Conservation (phyloP, 2,888 invertebrate genomes). For the Scaeva pyrastri region DNA sequence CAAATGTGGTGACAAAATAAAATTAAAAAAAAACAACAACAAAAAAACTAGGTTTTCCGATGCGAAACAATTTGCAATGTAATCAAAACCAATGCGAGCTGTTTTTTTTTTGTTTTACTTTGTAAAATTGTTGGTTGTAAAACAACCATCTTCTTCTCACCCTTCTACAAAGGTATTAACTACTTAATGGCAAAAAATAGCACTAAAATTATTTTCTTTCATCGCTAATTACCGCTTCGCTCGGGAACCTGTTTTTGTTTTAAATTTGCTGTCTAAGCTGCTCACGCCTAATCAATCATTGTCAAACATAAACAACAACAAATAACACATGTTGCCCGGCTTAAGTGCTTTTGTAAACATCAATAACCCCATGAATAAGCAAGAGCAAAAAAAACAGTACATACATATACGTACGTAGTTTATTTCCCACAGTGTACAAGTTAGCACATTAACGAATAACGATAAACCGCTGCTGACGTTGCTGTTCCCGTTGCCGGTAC, state of each 20-base stretch:
- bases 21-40: not conserved
- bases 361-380: slow-evolving; percentile 45
- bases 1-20: not conserved
- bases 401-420: too few relatives aligned
- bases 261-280: slow-evolving; percentile 14
- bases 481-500: not conserved
- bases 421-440: slow-evolving; percentile 48
- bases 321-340: slow-evolving; percentile 60
- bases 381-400: slow-evolving; percentile 22
- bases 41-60: not conserved
- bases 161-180: not conserved
- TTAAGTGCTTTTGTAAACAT: slow-evolving; percentile 69
- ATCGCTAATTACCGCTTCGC: slow-evolving; percentile 51
- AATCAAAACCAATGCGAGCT: slow-evolving; percentile 22
- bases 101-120: not conserved
- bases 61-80: slow-evolving; percentile 16
- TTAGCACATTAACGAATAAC: not conserved
- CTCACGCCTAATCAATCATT: slow-evolving; percentile 59
- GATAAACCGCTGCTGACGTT: slow-evolving; percentile 10
- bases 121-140: slow-evolving; percentile 1
- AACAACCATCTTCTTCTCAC: slow-evolving; percentile 9
- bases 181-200: slow-evolving; percentile 15
- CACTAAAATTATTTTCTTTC: slow-evolving; percentile 42
- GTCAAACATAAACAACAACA: slow-evolving; percentile 34
- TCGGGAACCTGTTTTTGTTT: slow-evolving; percentile 34